Base-by-base conservation (phyloP, 1,140 invertebrate genomes). In the Fopius arisanus region DNA sequence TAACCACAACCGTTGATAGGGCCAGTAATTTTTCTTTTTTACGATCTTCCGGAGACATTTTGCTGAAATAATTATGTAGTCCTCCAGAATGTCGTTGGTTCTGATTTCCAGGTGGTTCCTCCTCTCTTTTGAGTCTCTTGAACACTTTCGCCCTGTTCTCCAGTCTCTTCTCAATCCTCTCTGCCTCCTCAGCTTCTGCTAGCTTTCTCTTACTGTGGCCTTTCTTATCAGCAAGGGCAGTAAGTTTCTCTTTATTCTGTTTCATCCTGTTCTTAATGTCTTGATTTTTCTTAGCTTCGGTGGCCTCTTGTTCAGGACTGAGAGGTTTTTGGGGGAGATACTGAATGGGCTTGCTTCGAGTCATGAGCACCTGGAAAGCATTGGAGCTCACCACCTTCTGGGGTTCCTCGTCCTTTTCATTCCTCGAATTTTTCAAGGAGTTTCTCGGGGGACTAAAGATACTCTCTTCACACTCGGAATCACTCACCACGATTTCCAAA, bases 11-110 rank as follows among this genome's bases (percentile, higher is more conserved):
- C 66, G 78, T 83, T 7, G 83, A 78, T 16, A 78, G 19, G 16
- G 62, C 67, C 65, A 73, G 2, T 59, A 73, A 66, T 66, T 82
- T 66, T 5, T 31, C 70, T 72, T 79, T 78, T 67, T 80, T 68
- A 21, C 54, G 26, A 26, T 80, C 75, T 68, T 78, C 79, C 5
- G 79, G 43, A 14, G 77, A 72, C 26, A 76, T 70, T 79, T 85
- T 86, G 40, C 82, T 86, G 28, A 88, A 87, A 75, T 87, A 88
- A 81, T 85, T 79, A 14, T 87, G 73, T 66, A 88, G 82, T 59
- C 76, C 84, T 33, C 78, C 68, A 28, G 79, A 59, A 43, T 75
- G 72, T 59, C 73, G 82, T 65, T 79, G 78, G 70, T 26, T 70
- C 59, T 69, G 79, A 41, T 75, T 73, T 14, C 73, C 21, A 5